Conservation (phyloP, 2,113 vertebrate species). For the Cyphomyrus discorhynchus region DNA sequence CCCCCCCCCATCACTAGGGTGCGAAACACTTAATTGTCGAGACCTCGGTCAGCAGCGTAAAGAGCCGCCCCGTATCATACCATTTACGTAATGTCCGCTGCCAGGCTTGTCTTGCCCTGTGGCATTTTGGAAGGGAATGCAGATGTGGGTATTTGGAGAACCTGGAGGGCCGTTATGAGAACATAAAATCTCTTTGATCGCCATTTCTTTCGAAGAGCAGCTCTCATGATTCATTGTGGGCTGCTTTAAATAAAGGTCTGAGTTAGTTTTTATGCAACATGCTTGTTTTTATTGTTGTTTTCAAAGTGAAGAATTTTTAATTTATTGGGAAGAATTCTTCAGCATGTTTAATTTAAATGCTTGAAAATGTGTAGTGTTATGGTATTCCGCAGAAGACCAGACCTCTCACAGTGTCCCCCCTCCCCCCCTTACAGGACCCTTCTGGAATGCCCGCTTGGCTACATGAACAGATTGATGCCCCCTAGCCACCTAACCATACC, state of each 20-base stretch:
- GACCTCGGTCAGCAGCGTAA: background rate
- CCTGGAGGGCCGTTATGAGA: background rate
- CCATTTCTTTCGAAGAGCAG: background rate
- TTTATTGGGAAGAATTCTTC: background rate
- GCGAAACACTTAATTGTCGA: background rate
- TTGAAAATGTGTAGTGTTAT: background rate
- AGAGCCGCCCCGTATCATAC: background rate
- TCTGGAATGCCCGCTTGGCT: constrained; percentile 9
- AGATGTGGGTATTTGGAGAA: background rate
- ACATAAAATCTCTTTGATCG: background rate
- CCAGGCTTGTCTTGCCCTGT: background rate
- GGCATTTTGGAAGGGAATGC: background rate
- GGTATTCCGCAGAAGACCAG: background rate
- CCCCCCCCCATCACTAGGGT: background rate
- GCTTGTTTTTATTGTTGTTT: background rate
- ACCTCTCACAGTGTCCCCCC: background rate
- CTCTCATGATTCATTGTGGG: background rate
- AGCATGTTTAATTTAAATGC: background rate
- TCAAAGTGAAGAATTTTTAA: background rate
- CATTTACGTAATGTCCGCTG: background rate
- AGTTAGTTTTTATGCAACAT: background rate
- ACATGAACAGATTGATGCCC: constrained; percentile 43
- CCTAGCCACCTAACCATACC: constrained; percentile 30
- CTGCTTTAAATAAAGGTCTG: background rate
- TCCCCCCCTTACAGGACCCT: constrained; percentile 28